phyloP scores from a whole-genome alignment of 1,140 invertebrate species.

The Rhopalosiphum padi region DNA sequence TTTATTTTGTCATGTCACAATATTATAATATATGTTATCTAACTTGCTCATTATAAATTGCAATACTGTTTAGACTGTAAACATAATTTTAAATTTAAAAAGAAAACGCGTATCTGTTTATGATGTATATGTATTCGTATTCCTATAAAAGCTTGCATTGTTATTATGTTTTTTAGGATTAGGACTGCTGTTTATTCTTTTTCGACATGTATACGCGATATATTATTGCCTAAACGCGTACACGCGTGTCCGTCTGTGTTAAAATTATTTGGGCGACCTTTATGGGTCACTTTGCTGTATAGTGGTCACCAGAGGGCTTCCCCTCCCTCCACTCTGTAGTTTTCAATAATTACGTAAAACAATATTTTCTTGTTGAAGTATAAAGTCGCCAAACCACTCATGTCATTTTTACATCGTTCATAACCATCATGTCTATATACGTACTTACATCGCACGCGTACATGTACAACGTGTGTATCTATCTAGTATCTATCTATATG shows the following conservation, averaged over 20 bases:
- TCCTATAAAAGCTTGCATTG: background rate
- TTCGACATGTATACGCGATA: background rate
- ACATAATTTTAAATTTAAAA: background rate
- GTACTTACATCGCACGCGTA: background rate
- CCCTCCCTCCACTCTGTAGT: background rate
- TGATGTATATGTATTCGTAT: background rate
- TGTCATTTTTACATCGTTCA: background rate
- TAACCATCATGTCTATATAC: background rate
- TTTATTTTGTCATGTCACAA: background rate
- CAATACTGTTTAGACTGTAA: background rate
- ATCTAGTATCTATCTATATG: background rate
- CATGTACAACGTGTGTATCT: background rate
- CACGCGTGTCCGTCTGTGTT: background rate
- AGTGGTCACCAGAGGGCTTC: background rate
- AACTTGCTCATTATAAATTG: background rate
- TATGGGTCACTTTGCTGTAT: background rate
- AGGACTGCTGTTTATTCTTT: background rate
- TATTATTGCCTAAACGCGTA: background rate
- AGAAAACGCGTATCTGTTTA: background rate
- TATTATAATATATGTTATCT: background rate
- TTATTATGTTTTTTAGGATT: background rate
- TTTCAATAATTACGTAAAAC: constrained; percentile 34
- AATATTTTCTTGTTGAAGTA: background rate
- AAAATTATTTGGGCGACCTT: background rate
- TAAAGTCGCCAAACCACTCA: background rate